phyloP scores from a whole-genome alignment of 64 coral and sea anemone genomes.

The Exaiptasia diaphana region DNA sequence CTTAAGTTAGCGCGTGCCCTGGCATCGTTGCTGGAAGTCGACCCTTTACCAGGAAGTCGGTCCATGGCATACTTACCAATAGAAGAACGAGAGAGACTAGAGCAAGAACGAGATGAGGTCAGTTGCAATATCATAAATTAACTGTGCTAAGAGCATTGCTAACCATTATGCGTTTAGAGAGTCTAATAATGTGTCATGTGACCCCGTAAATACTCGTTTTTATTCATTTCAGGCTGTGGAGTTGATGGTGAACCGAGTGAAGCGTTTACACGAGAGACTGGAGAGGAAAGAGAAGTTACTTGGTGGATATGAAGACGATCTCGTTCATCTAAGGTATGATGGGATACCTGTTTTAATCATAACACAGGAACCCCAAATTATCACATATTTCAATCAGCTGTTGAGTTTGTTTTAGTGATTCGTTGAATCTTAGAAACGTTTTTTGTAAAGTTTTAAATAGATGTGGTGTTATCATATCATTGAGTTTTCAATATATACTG shows the following conservation, averaged over 20 bases:
- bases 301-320: constrained; percentile 66
- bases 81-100: constrained; percentile 76
- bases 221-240: constrained; percentile 72
- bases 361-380: too few relatives aligned
- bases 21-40: constrained; percentile 66
- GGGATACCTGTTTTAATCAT: not conserved
- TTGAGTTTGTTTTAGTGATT: too few relatives aligned
- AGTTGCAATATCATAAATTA: not conserved
- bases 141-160: too few relatives aligned
- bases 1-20: constrained; percentile 66
- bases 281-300: constrained; percentile 67
- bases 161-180: too few relatives aligned
- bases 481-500: too few relatives aligned
- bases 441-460: too few relatives aligned
- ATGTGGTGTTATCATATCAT: too few relatives aligned
- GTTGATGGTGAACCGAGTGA: constrained; percentile 45
- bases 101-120: constrained; percentile 80
- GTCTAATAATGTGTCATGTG: too few relatives aligned
- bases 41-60: constrained; percentile 66
- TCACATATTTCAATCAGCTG: too few relatives aligned
- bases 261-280: constrained; percentile 68
- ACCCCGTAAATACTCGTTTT: too few relatives aligned
- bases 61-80: constrained; percentile 77
- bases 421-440: too few relatives aligned
- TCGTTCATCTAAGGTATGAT: constrained; percentile 63